Evolutionary conservation across 2,797 vertebrate genomes (phyloP).

Genomic region (Crenichthys baileyi): DNA sequence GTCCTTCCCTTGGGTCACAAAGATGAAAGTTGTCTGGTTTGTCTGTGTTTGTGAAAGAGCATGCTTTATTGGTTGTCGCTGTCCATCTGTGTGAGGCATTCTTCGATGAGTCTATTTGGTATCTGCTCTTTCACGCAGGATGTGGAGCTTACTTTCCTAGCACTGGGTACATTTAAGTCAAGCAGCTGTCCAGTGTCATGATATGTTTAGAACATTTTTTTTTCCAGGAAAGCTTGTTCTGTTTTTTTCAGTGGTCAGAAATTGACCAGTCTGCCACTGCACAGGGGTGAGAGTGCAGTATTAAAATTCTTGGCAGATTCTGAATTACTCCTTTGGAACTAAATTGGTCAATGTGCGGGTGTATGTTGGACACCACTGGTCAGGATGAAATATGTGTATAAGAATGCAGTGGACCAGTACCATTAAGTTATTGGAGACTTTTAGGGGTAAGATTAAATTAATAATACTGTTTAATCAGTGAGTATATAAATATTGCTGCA

Average conservation of each 20-base stretch:
- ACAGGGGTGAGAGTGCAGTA: slow-evolving; percentile 59
- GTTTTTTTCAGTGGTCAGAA: slow-evolving; percentile 66
- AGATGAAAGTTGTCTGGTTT: slow-evolving; percentile 25
- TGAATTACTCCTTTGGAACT: slow-evolving; percentile 58
- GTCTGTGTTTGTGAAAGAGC: slow-evolving; percentile 25
- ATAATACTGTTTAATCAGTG: slow-evolving; percentile 59
- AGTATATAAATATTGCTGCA: slow-evolving; percentile 47
- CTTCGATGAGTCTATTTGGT: slow-evolving; percentile 22
- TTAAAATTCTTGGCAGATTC: slow-evolving; percentile 65
- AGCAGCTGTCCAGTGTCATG: slow-evolving; percentile 75
- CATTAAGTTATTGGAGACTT: slow-evolving; percentile 34
- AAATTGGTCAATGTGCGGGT: slow-evolving; percentile 48
- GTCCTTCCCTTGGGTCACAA: slow-evolving; percentile 14
- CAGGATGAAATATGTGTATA: slow-evolving; percentile 58
- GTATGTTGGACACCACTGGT: slow-evolving; percentile 55
- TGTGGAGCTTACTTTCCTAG: slow-evolving; percentile 55
- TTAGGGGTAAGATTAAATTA: slow-evolving; percentile 63
- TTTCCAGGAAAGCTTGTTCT: slow-evolving; percentile 67
- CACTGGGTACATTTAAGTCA: slow-evolving; percentile 65
- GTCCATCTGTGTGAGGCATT: slow-evolving; percentile 17
- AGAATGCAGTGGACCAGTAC: slow-evolving; percentile 44
- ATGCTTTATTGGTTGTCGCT: slow-evolving; percentile 24
- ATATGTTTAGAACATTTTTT: slow-evolving; percentile 64
- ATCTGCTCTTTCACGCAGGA: slow-evolving; percentile 40
- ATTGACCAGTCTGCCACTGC: slow-evolving; percentile 35